These are phyloP conservation scores for Silurus meridionalis DNA, from an alignment of 2,113 vertebrate genomes.

Conservation along the genomic window DNA sequence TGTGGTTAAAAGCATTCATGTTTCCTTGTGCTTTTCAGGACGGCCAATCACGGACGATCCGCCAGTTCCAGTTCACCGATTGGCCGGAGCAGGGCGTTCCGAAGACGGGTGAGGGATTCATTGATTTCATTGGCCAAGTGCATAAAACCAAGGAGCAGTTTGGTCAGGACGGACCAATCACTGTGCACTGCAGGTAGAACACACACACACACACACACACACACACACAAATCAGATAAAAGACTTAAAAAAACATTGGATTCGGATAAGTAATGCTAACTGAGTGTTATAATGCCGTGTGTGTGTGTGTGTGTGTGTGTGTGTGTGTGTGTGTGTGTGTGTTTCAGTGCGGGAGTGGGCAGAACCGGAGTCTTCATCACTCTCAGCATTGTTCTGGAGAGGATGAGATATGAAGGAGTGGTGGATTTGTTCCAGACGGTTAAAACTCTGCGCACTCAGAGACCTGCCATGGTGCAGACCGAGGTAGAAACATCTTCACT, in stretches of 20 bases:
- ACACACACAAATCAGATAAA: background rate
- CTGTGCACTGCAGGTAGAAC: slow-evolving; percentile 92
- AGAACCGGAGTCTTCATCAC: slow-evolving; percentile 95
- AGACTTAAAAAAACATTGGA: background rate
- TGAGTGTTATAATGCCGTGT: background rate
- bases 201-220: background rate
- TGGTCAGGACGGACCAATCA: slow-evolving; percentile 95
- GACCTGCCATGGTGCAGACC: slow-evolving; percentile 97
- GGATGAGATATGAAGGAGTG: slow-evolving; percentile 94
- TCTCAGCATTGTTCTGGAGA: slow-evolving; percentile 93
- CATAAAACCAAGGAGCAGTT: slow-evolving; percentile 99
- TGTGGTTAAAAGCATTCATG: background rate
- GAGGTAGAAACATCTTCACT: slow-evolving; percentile 74
- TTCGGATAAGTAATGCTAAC: background rate
- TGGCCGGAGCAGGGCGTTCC: slow-evolving; percentile 98
- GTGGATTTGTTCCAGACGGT: slow-evolving; percentile 97
- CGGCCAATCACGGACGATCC: slow-evolving; percentile 93
- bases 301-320: slow-evolving; percentile 17
- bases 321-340: slow-evolving; percentile 32
- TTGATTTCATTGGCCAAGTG: slow-evolving; percentile 97
- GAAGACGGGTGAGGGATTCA: slow-evolving; percentile 94
- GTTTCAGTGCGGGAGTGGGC: slow-evolving; percentile 87
- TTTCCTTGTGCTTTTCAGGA: slow-evolving; percentile 72
- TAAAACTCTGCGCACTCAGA: slow-evolving; percentile 93
- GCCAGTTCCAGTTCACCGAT: slow-evolving; percentile 98